Evolutionary conservation across 2,797 vertebrate species (phyloP).

Genomic region (Sebastiscus albofasciatus): DNA sequence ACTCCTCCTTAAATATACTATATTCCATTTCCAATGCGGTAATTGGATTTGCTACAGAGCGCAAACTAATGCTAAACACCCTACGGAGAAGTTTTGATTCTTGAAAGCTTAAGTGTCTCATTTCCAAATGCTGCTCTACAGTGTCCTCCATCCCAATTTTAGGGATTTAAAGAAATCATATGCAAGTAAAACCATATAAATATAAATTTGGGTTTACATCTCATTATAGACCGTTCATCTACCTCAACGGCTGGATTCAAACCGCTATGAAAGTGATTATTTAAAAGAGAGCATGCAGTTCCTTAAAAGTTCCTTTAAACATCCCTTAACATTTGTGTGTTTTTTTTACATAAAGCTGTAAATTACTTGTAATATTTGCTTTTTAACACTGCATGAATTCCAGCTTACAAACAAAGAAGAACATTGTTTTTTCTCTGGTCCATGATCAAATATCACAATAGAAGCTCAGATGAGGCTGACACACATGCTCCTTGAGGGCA

Average conservation of each 20-base stretch:
- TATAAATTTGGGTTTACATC: neutral
- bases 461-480: constrained; percentile 29
- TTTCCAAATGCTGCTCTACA: constrained; percentile 14
- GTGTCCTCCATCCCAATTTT: neutral
- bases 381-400: neutral
- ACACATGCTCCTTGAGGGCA: constrained; percentile 47
- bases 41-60: constrained; percentile 33
- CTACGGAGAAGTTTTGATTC: neutral
- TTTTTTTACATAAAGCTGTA: neutral
- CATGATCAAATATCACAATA: constrained; percentile 31
- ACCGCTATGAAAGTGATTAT: neutral
- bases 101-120: constrained; percentile 20
- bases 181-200: neutral
- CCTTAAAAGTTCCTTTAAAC: neutral
- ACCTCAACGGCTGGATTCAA: neutral
- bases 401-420: constrained; percentile 6
- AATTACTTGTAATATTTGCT: neutral
- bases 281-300: no score
- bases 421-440: neutral
- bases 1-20: neutral
- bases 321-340: neutral
- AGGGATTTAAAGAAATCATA: constrained; percentile 19
- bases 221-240: neutral
- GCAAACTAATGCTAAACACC: constrained; percentile 17
- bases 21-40: constrained; percentile 1